phyloP scores from a whole-genome alignment of 2,888 invertebrate species.

The Mesodorylaimus sp. region DNA sequence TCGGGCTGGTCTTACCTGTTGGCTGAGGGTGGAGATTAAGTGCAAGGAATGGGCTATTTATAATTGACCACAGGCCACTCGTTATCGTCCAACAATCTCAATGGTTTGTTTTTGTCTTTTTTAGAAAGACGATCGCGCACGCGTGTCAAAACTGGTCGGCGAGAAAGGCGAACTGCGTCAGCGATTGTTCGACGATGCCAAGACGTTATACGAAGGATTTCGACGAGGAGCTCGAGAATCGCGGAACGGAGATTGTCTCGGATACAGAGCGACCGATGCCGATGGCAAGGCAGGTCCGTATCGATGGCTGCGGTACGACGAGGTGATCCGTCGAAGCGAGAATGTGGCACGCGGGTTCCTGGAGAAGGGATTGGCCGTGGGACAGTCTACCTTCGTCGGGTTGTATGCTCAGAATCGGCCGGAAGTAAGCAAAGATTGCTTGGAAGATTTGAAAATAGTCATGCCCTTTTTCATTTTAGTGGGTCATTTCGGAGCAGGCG shows the following conservation, averaged over 20 bases:
- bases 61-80: too few relatives aligned
- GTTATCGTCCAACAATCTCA: too few relatives aligned
- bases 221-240: conserved; percentile 77
- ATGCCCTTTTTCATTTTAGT: conserved; percentile 32
- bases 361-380: conserved; percentile 23
- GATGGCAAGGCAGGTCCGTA: conserved; percentile 7
- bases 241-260: conserved; percentile 37
- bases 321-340: conserved; percentile 24
- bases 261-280: not conserved
- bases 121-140: too few relatives aligned
- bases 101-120: too few relatives aligned
- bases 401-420: conserved; percentile 35
- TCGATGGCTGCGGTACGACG: conserved; percentile 7
- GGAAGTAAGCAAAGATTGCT: conserved; percentile 23
- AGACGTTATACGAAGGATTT: conserved; percentile 72
- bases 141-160: too few relatives aligned
- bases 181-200: conserved; percentile 64
- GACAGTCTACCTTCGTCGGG: conserved; percentile 31
- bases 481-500: conserved; percentile 82
- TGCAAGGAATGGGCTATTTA: too few relatives aligned
- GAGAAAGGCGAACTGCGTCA: conserved; percentile 9
- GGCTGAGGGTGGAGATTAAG: too few relatives aligned
- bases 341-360: conserved; percentile 31
- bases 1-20: too few relatives aligned
- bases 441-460: not conserved